These are phyloP conservation scores for Pitangus sulphuratus DNA, from an alignment of 2,797 vertebrate genomes.

Conservation along the genomic window DNA sequence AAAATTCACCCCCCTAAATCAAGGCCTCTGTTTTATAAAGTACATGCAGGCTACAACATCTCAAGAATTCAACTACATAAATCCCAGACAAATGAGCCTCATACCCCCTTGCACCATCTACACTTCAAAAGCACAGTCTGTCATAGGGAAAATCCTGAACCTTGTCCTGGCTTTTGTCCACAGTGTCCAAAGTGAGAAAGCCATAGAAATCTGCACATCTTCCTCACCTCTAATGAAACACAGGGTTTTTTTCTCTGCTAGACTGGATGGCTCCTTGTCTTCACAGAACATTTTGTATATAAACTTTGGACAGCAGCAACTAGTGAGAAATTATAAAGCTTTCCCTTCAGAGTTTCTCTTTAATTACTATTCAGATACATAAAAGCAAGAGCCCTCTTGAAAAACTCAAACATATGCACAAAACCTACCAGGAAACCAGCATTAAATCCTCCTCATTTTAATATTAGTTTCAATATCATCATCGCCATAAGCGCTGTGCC, in stretches of 20 bases:
- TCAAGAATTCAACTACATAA: not conserved
- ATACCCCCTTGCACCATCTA: not conserved
- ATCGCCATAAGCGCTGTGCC: not conserved
- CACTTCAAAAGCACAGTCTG: not conserved
- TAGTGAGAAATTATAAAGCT: not conserved
- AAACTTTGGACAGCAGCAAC: not conserved
- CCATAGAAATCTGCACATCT: not conserved
- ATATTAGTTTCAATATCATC: not conserved
- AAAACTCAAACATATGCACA: not conserved
- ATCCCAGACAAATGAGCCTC: not conserved
- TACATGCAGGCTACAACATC: not conserved
- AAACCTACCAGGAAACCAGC: not conserved
- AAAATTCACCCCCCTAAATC: not conserved
- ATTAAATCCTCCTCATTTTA: not conserved
- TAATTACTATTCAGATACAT: not conserved
- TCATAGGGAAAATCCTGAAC: not conserved
- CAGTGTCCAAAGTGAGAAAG: not conserved
- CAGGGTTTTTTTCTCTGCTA: accelerated
- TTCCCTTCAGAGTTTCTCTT: not conserved
- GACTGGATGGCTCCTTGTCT: not conserved
- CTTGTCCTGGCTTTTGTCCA: not conserved
- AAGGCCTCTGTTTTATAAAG: not conserved
- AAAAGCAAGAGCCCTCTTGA: not conserved
- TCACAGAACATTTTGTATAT: not conserved
- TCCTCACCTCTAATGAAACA: not conserved